Base-by-base conservation (phyloP, 2,797 vertebrate genomes). In the Erpetoichthys calabaricus region DNA sequence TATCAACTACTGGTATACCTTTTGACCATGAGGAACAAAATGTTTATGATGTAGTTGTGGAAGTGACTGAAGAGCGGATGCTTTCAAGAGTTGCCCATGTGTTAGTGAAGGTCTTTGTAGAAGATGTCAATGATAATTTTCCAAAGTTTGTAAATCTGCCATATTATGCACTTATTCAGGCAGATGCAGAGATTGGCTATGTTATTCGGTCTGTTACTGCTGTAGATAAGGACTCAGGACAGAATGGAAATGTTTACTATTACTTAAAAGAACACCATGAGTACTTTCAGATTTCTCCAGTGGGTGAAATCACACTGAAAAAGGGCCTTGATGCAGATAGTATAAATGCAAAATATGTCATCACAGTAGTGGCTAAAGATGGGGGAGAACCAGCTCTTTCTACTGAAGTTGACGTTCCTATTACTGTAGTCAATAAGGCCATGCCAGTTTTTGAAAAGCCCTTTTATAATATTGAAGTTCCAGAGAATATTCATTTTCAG, bases 391-490 rank as follows among this genome's bases (percentile, higher is more conserved):
- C 88, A 44, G 68, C 85, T 3, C 88, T 94, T 61, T 92, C 91
- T 2, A 76, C 92, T 7, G 89, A 90, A 70, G 82, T 84, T 25
- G 68, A 82, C 4, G 88, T 99, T 42, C 90, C 87, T 51, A 65
- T 99, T 70, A 90, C 86, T 1, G 87, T 98, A 44, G 88, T 94
- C 74, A 92, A 91, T 77, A 94, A 91, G 84, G 92, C 94, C 55
- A 91, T 89, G 81, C 96, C 96, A 25, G 79, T 97, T 67, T 99
- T 99, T 45, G 94, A 98, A 67, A 98, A 91, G 60, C 73, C 94
- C 44, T 99, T 99, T 71, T 99, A 99, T 63, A 95, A 88, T 59
- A 86, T 92, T 55, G 93, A 96, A 78, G 88, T 98, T 69, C 85
- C 92, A 8, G 96, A 99, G 76, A 96, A 87, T 49, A 75, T 91